phyloP scores from a whole-genome alignment of 2,888 invertebrate genomes.

The Lacanobia wlatinum region DNA sequence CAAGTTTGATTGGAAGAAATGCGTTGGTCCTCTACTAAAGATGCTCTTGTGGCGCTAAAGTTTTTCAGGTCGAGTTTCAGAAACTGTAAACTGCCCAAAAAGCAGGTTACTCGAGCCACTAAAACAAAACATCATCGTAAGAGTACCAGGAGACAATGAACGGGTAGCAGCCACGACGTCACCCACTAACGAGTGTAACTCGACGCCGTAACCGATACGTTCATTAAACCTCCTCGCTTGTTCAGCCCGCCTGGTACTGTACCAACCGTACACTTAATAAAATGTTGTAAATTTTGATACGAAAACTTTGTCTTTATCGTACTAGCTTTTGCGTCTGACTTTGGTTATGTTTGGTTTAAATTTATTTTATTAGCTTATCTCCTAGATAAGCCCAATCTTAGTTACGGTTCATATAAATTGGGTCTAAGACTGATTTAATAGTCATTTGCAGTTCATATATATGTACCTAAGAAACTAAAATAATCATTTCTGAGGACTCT shows the following conservation, averaged over 20 bases:
- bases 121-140: constrained; percentile 57
- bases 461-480: not conserved
- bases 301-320: constrained; percentile 53
- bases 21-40: not conserved
- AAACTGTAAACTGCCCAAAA: constrained; percentile 14
- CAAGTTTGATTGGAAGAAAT: constrained; percentile 37
- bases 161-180: constrained; percentile 72
- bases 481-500: not conserved
- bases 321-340: constrained; percentile 43
- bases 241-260: constrained; percentile 76
- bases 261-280: constrained; percentile 73
- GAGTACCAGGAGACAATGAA: constrained; percentile 80
- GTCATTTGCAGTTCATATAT: not conserved
- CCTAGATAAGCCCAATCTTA: constrained; percentile 16
- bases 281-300: constrained; percentile 72
- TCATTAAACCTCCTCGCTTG: constrained; percentile 81
- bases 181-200: constrained; percentile 85
- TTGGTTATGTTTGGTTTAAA: constrained; percentile 40
- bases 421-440: not conserved
- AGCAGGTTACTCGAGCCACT: constrained; percentile 32
- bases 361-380: constrained; percentile 42
- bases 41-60: not conserved
- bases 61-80: not conserved
- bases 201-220: constrained; percentile 85
- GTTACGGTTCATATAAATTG: constrained; percentile 4